Base-by-base conservation (phyloP, 2,888 invertebrate species). In the Erannis defoliaria region DNA sequence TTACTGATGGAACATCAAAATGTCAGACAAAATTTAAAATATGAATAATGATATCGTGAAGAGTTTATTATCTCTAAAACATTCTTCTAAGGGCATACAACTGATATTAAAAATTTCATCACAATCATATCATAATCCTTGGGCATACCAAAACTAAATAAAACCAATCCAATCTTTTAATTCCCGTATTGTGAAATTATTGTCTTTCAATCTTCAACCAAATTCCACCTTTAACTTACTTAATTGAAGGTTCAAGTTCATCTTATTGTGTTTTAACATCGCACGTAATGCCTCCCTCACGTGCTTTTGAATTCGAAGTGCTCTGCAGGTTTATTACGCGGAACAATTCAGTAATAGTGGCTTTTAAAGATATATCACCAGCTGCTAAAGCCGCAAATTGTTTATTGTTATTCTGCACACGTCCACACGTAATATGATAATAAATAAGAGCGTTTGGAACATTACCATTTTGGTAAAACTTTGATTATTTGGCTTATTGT, bases 301-400 rank as follows among this genome's bases (percentile, higher is more conserved):
- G 80, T 76, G 73, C 76, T 73, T 77, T 84, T 78, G 74, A 78
- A 80, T 85, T 77, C 77, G 78, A 81, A 80, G 77, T 80, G 77
- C 74, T 68, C 67, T 67, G 66, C 64, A 73, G 76, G 75, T 84
- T 84, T 86, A 85, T 86, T 81, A 77, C 76, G 67, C 69, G 86
- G 81, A 84, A 85, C 82, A 81, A 77, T 85, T 84, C 80, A 78
- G 78, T 78, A 78, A 80, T 78, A 76, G 80, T 79, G 71, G 68
- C 65, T 53, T 29, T 51, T 23, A 45, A 38, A 46, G 48, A 59
- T 65, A 57, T 62, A 61, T 64, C 43, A 46, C 55, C 14, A 8
- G 43, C 19, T 64, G 56, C 23, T 55, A 57, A 29, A 31, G 46
- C 40, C 38, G 5, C 50, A 63, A 45, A 59, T 45, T 61, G 48